These are phyloP conservation scores for Halesus radiatus DNA, from an alignment of 1,140 invertebrate species.

Conservation along the genomic window DNA sequence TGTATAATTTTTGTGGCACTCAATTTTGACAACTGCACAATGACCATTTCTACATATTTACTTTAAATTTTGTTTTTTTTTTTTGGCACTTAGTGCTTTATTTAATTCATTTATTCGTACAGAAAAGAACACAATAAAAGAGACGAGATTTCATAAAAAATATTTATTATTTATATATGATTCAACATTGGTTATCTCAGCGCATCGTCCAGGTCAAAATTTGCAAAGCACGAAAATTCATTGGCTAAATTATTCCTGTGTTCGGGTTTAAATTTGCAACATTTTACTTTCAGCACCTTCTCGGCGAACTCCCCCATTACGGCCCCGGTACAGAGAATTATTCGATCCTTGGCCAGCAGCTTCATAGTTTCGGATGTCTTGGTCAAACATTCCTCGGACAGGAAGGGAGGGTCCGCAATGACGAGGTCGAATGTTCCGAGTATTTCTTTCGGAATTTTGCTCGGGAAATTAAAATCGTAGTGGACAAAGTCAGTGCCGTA, in stretches of 20 bases:
- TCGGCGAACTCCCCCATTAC: slow-evolving; percentile 81
- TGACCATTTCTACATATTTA: too few relatives aligned
- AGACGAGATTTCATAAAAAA: slow-evolving; percentile 1
- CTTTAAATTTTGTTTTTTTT: too few relatives aligned
- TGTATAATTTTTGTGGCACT: too few relatives aligned
- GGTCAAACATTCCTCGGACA: slow-evolving; percentile 92
- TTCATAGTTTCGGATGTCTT: slow-evolving; percentile 88
- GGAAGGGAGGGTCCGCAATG: slow-evolving; percentile 93
- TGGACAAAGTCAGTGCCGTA: slow-evolving; percentile 87
- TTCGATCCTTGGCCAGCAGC: slow-evolving; percentile 82
- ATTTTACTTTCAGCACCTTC: slow-evolving; percentile 74
- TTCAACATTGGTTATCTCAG: slow-evolving; percentile 12
- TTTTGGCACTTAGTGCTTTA: too few relatives aligned
- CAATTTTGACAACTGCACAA: too few relatives aligned
- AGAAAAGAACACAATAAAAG: background rate
- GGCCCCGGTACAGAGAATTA: slow-evolving; percentile 91
- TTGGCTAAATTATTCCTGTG: slow-evolving; percentile 93
- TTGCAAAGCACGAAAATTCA: slow-evolving; percentile 92
- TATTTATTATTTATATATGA: background rate
- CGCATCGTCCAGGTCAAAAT: slow-evolving; percentile 79
- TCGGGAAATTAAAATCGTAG: slow-evolving; percentile 91
- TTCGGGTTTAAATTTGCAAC: slow-evolving; percentile 81
- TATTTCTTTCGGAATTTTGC: slow-evolving; percentile 76
- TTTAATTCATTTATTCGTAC: too few relatives aligned
- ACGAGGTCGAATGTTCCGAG: slow-evolving; percentile 84